Base-by-base conservation (phyloP, 2,113 vertebrate species). In the Engystomops pustulosus region DNA sequence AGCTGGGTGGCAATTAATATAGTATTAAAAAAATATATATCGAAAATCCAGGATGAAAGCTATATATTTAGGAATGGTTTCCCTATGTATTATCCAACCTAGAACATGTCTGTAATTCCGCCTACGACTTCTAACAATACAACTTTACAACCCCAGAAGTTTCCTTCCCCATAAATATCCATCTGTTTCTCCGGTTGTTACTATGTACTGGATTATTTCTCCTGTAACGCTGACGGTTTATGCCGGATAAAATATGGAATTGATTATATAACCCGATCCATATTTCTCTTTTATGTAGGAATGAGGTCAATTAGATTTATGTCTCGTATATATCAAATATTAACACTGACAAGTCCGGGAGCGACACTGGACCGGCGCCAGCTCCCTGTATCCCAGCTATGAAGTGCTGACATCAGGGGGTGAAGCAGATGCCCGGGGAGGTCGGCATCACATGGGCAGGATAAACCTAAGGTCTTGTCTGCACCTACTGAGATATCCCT, bases 241-340 rank as follows among this genome's bases (percentile, higher is more conserved):
- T 76, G 27, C 47, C 7, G 27, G 15, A 76, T 14, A 17, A 55
- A 77, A 77, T 23, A 58, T 58, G 74, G 27, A 36, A 51, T 23
- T 23, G 32, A 55, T 77, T 58, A 77, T 77, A 25, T 27, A 44
- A 62, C 44, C 25, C 3, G 23, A 15, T 79, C 20, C 38, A 62
- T 45, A 79, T 79, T 44, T 79, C 41, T 45, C 23, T 30, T 65
- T 62, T 3, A 79, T 79, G 36, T 62, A 27, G 30, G 10, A 36
- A 32, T 36, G 32, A 77, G 36, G 14, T 65, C 38, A 65, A 68
- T 51, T 15, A 4, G 51, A 67, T 34, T 18, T 32, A 79, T 11
- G 44, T 9, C 79, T 30, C 5, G 6, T 30, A 34, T 32, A 53
- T 49, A 34, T 45, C 6, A 67, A 47, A 47, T 32, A 80, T 80